A percentile compares a stretch with the other conserved stretches of the same genome.
These are phyloP conservation scores for Cerastoderma edule DNA, from an alignment of 2,888 invertebrate genomes.

Conservation along the genomic window DNA sequence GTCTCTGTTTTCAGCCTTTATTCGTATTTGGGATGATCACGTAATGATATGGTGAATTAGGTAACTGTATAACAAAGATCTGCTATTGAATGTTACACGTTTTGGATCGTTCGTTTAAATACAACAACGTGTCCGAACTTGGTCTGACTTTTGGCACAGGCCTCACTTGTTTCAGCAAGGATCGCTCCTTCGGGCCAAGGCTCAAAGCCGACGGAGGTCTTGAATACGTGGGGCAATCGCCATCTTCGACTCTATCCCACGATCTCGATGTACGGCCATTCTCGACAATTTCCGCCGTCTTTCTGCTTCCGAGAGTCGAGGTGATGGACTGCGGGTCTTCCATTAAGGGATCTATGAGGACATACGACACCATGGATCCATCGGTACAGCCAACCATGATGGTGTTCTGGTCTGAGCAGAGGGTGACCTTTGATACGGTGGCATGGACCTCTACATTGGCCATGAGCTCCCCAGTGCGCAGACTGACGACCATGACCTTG, in stretches of 20 bases:
- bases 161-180: slow-evolving; percentile 70
- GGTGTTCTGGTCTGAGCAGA: slow-evolving; percentile 79
- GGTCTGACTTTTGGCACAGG: slow-evolving; percentile 70
- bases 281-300: slow-evolving; percentile 29
- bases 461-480: slow-evolving; percentile 71
- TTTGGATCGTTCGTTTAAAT: slow-evolving; percentile 69
- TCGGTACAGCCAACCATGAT: slow-evolving; percentile 80
- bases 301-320: slow-evolving; percentile 56
- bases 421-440: slow-evolving; percentile 68
- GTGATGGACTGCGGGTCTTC: slow-evolving; percentile 61
- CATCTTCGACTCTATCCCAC: slow-evolving; percentile 78
- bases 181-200: slow-evolving; percentile 69
- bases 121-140: slow-evolving; percentile 74
- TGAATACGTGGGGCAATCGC: slow-evolving; percentile 68
- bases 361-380: slow-evolving; percentile 79
- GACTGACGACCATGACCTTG: slow-evolving; percentile 66
- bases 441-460: slow-evolving; percentile 79
- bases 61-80: no score
- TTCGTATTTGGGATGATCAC: no score
- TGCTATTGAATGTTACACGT: slow-evolving; percentile 75
- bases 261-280: slow-evolving; percentile 59
- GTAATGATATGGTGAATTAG: neutral
- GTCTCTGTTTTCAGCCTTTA: no score
- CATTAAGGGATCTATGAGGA: slow-evolving; percentile 73
- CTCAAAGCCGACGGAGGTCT: slow-evolving; percentile 75